These are phyloP conservation scores for Caenorhabditis angaria DNA, from an alignment of 2,888 invertebrate species.

Conservation along the genomic window DNA sequence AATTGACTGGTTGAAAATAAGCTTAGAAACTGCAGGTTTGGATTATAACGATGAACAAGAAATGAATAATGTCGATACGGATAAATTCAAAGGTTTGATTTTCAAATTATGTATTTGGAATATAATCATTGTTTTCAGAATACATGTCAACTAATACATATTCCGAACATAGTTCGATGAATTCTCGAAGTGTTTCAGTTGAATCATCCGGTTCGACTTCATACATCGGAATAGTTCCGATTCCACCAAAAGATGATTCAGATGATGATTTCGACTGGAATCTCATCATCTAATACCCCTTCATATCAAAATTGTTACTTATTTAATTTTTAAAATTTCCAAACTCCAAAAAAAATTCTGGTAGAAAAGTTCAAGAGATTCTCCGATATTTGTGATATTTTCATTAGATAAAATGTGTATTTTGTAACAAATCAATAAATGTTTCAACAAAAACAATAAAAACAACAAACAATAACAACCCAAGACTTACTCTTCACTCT, in stretches of 20 bases:
- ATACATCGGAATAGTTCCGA: conserved; percentile 6
- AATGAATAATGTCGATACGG: conserved; percentile 42
- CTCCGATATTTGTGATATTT: conserved; percentile 4
- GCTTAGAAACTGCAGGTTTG: conserved; percentile 54
- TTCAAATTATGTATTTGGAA: background rate
- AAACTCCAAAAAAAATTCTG: background rate
- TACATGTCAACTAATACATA: conserved; percentile 15
- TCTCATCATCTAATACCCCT: conserved; percentile 17
- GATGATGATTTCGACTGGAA: conserved; percentile 59
- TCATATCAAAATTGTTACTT: background rate
- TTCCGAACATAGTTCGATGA: conserved; percentile 19
- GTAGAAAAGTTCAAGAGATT: no score
- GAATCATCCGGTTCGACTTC: conserved; percentile 19
- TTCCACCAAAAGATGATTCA: conserved; percentile 24
- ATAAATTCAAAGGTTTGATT: conserved; percentile 41
- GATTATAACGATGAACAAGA: conserved; percentile 54
- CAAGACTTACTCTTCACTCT: conserved; percentile 1
- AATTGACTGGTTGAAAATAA: conserved; percentile 58
- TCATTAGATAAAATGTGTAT: background rate
- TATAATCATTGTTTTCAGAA: conserved; percentile 14
- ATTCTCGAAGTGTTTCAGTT: background rate
- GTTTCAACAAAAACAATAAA: conserved; percentile 9
- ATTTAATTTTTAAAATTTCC: background rate
- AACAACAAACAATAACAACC: conserved; percentile 7
- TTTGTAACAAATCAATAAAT: background rate